Percentiles rank a stretch among this genome's conserved stretches.
These are phyloP conservation scores for Sebastes trivittatus DNA, from an alignment of 2,797 vertebrate genomes.

Conservation along the genomic window DNA sequence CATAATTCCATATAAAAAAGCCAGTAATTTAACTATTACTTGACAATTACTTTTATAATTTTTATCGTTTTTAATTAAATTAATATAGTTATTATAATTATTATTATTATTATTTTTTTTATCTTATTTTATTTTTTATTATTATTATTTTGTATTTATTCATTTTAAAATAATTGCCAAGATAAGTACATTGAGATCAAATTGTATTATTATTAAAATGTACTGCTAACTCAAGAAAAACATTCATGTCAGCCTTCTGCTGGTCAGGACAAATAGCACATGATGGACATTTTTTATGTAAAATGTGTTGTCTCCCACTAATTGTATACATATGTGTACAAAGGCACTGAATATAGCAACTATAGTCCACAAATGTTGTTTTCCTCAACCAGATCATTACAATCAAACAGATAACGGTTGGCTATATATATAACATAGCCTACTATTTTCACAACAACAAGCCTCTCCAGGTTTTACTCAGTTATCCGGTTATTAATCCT, in stretches of 20 bases:
- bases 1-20: not conserved
- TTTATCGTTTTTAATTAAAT: not conserved
- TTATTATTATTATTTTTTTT: not conserved
- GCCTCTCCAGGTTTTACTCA: not conserved
- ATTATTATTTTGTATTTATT: too few relatives aligned
- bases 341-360: not conserved
- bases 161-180: too few relatives aligned
- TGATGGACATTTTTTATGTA: not conserved
- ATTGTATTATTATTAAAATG: not conserved
- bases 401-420: not conserved
- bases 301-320: not conserved
- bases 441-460: not conserved
- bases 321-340: not conserved
- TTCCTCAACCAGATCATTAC: not conserved
- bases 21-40: not conserved
- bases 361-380: not conserved
- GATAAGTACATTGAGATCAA: not conserved
- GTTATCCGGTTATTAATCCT: not conserved
- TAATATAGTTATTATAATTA: not conserved
- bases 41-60: not conserved
- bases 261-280: not conserved
- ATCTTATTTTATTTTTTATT: too few relatives aligned
- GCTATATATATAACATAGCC: not conserved
- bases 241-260: not conserved
- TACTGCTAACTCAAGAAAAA: not conserved